Percentiles rank a stretch among this genome's conserved stretches.
Conservation (phyloP, 2,113 vertebrate genomes). For the Microtus montanus region DNA sequence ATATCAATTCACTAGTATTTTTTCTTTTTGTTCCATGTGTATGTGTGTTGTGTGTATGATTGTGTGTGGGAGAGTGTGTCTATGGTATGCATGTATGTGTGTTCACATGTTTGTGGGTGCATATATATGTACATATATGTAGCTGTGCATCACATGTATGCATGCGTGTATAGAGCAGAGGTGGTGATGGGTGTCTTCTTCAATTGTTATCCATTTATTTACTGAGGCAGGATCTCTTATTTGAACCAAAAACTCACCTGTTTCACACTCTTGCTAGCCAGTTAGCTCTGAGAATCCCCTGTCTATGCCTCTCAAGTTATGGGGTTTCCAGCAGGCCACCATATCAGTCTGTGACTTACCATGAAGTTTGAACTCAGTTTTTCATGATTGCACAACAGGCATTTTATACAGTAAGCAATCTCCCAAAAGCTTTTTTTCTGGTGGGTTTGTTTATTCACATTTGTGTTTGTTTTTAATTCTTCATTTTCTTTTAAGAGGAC, state of each 20-base stretch:
- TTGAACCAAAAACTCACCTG: no score
- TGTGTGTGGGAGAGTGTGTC: no score
- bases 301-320: neutral
- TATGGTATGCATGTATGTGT: neutral
- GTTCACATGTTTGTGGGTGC: neutral
- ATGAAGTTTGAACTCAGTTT: neutral
- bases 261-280: neutral
- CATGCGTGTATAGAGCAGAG: neutral
- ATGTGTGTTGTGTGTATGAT: neutral
- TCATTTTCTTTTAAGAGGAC: neutral
- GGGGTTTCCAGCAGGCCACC: no score
- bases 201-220: neutral
- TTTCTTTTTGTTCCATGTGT: no score
- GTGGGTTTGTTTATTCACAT: neutral
- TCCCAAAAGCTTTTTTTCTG: neutral
- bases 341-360: neutral
- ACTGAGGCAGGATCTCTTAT: neutral
- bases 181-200: neutral
- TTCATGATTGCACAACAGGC: no score
- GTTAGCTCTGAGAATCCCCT: neutral
- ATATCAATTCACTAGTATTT: neutral
- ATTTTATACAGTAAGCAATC: neutral
- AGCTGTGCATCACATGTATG: neutral
- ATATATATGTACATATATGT: neutral
- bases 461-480: neutral